Conservation (phyloP, 1,140 invertebrate genomes). For the Caenorhabditis elegans region DNA sequence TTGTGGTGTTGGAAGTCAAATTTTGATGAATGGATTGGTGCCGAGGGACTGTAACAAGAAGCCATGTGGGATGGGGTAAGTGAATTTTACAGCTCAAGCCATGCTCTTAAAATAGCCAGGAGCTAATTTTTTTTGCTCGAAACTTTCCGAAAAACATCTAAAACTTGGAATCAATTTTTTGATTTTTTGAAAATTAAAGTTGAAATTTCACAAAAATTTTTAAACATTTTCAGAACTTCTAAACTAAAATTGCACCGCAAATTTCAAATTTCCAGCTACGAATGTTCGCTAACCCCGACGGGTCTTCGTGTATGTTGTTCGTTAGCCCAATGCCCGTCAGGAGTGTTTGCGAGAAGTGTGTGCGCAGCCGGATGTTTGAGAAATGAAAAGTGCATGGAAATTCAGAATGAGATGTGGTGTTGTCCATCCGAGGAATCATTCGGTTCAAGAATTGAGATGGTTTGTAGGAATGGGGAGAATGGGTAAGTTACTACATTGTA, state of each 20-base stretch:
- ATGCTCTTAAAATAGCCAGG: too few relatives aligned
- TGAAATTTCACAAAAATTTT: too few relatives aligned
- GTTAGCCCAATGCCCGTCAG: neutral
- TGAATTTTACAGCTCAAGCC: neutral
- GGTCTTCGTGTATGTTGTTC: neutral
- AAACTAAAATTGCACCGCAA: too few relatives aligned
- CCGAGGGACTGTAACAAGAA: neutral
- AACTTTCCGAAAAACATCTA: too few relatives aligned
- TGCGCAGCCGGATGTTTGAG: neutral
- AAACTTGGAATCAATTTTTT: too few relatives aligned
- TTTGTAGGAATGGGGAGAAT: neutral
- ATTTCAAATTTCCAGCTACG: neutral
- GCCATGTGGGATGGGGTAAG: neutral
- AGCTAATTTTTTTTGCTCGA: too few relatives aligned
- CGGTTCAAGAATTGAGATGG: neutral
- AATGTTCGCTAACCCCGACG: neutral
- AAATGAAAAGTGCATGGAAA: slow-evolving; percentile 11
- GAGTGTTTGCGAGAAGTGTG: neutral
- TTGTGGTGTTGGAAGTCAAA: neutral
- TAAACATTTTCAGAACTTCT: too few relatives aligned
- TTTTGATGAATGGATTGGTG: neutral
- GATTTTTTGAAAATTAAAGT: too few relatives aligned
- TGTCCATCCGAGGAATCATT: neutral
- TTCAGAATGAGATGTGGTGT: slow-evolving; percentile 20
- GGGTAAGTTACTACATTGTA: neutral